Evolutionary conservation across 2,888 invertebrate genomes (phyloP), one percentile per base, ranked within the genome.

Genomic region (Nematopogon swammerdamellus): DNA sequence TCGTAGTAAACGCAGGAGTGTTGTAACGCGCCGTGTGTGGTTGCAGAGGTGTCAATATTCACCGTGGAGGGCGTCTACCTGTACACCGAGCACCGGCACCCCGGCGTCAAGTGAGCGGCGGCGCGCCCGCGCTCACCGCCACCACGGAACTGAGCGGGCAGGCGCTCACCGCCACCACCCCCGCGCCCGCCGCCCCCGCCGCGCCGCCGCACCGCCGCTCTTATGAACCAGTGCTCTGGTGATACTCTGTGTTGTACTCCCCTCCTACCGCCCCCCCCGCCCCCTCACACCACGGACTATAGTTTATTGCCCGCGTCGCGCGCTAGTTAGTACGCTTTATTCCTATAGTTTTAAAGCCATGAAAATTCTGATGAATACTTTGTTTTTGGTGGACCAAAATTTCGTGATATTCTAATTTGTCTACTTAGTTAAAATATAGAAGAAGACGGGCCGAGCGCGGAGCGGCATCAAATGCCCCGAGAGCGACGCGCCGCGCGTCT

Each of bases 11-110:
- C n/a, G n/a, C n/a, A n/a, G n/a, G n/a, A n/a, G n/a, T n/a, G n/a
- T n/a, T n/a, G n/a, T n/a, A n/a, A n/a, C n/a, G n/a, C n/a, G n/a
- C n/a, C 10, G 44, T 29, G 10, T 58, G 59, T 72, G 72, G 69
- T 88, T 88, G 44, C 87, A 97, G 97, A 94, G 80, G 87, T 92
- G 65, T 95, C 96, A 63, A 94, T 97, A 82, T 95, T 94, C 82
- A 92, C 90, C 63, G 94, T 97, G 68, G 94, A 95, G 76, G 95
- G 95, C 62, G 87, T 96, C 62, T 87, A 88, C 72, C 75, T 95
- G 65, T 87, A 88, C 70, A 87, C 90, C 50, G 96, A 96, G 79
- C 85, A 87, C 63, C 82, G 87, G 64, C 80, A 79, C 62, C 70
- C 74, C 51, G 67, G 72, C 59, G 68, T 81, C 64, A 83, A 83